A percentile compares a stretch with the other conserved stretches of the same genome.
Conservation (phyloP, 2,888 invertebrate genomes). For the Drosophila histrio region DNA sequence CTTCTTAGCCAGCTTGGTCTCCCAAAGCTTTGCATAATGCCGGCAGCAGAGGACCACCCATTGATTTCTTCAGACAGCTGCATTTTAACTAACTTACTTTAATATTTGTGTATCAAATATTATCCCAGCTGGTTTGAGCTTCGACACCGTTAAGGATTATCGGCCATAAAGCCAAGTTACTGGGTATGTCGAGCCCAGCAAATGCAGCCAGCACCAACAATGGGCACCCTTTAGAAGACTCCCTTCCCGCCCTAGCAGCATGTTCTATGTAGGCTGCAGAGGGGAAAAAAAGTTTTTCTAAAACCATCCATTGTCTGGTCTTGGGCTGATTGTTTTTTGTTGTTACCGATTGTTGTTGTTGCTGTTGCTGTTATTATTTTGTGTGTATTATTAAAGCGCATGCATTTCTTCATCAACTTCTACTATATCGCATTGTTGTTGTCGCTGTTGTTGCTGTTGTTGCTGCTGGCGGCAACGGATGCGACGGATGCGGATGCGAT, state of each 20-base stretch:
- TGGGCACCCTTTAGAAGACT: slow-evolving; percentile 43
- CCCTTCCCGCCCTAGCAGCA: not conserved
- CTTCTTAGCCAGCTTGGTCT: not conserved
- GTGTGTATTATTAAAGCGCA: slow-evolving; percentile 71
- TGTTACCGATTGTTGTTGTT: slow-evolving; percentile 19
- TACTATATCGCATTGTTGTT: slow-evolving; percentile 46
- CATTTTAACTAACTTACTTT: slow-evolving; percentile 19
- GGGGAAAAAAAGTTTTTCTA: slow-evolving; percentile 38
- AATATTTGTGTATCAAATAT: slow-evolving; percentile 4
- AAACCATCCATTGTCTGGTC: slow-evolving; percentile 61
- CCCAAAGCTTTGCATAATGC: not conserved
- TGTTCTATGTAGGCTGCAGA: slow-evolving; percentile 14
- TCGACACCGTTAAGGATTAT: slow-evolving; percentile 57
- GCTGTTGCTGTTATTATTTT: slow-evolving; percentile 60
- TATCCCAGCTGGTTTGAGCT: slow-evolving; percentile 53
- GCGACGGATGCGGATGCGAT: slow-evolving; percentile 61
- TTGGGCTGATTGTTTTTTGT: slow-evolving; percentile 58
- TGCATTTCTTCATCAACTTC: slow-evolving; percentile 70
- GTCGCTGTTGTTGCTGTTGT: slow-evolving; percentile 32
- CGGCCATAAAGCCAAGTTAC: slow-evolving; percentile 50
- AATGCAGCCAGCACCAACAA: slow-evolving; percentile 28
- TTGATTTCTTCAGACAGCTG: slow-evolving; percentile 9
- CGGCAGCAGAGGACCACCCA: slow-evolving; percentile 16
- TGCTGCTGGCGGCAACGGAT: slow-evolving; percentile 38
- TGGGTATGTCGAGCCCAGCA: slow-evolving; percentile 29